Conservation (phyloP, 2,888 invertebrate genomes). For the Heliconius aoede region DNA sequence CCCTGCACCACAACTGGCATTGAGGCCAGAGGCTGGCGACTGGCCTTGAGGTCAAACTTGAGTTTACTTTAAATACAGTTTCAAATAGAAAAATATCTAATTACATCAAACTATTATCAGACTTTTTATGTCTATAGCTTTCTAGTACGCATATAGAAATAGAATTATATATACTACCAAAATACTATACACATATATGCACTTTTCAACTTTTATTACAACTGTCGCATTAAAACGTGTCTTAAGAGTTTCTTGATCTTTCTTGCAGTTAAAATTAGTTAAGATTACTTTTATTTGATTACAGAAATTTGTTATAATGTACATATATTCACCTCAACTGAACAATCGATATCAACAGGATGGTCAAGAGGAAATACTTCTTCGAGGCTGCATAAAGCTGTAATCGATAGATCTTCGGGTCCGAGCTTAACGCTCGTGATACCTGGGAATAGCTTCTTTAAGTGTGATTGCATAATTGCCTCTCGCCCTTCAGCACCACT, state of each 20-base stretch:
- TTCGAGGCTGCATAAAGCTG: conserved; percentile 89
- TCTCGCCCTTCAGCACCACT: conserved; percentile 86
- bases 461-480: conserved; percentile 94
- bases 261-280: not conserved
- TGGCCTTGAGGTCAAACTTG: no score
- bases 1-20: no score
- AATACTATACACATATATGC: no score
- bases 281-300: not conserved
- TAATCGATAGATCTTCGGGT: conserved; percentile 78
- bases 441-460: conserved; percentile 98
- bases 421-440: conserved; percentile 90
- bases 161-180: no score
- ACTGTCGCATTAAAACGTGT: not conserved
- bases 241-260: not conserved
- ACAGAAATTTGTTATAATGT: not conserved
- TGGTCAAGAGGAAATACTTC: conserved; percentile 88
- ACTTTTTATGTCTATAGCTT: no score
- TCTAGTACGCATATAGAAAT: no score
- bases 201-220: no score
- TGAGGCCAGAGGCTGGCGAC: no score
- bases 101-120: no score
- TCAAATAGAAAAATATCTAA: no score
- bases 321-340: conserved; percentile 87
- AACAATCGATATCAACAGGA: conserved; percentile 87
- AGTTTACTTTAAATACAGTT: no score